Conservation (phyloP, 2,113 vertebrate species). For the mouse (Mus musculus) region GRCm39 chr3:112893001-112893500, state of each 20-base stretch:
- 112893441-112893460: not conserved
- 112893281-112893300: not conserved
- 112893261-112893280: not conserved
- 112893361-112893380: not conserved
- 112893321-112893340: not conserved
- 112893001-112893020: conserved; percentile 76
- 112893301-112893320: not conserved
- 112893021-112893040: conserved; percentile 55
- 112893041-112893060: conserved; percentile 44
- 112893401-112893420: not conserved
- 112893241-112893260: not conserved
- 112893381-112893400: not conserved
- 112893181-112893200: not conserved
- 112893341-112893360: not conserved
- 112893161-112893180: not conserved
- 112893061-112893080: conserved; percentile 51
- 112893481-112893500: not conserved
- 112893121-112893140: not conserved
- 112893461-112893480: not conserved
- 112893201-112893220: not conserved
- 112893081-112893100: not conserved
- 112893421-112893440: not conserved
- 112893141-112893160: not conserved
- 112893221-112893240: not conserved
- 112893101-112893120: conserved; percentile 4